Evolutionary conservation across 2,888 invertebrate species (phyloP).

Genomic region (Griposia aprilina): DNA sequence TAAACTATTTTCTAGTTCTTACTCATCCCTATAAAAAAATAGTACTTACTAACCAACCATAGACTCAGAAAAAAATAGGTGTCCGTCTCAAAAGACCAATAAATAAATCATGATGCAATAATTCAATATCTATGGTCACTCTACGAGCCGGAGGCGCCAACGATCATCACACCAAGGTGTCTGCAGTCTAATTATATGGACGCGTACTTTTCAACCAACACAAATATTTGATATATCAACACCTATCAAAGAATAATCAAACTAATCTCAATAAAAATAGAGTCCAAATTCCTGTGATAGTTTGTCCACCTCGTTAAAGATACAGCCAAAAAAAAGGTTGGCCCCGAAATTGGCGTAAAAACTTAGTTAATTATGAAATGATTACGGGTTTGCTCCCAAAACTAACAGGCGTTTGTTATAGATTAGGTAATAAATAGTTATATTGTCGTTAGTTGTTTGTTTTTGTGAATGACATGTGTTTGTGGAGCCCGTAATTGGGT

Average conservation of each 20-base stretch:
- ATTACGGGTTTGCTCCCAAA: conserved; percentile 87
- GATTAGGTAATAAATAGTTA: conserved; percentile 89
- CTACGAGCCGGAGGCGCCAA: conserved; percentile 85
- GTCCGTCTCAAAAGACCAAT: background rate
- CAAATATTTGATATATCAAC: conserved; percentile 82
- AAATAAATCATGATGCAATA: conserved; percentile 59
- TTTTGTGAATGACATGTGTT: conserved; percentile 83
- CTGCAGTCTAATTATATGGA: conserved; percentile 88
- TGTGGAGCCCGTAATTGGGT: conserved; percentile 63
- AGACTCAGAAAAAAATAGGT: conserved; percentile 12
- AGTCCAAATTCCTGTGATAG: conserved; percentile 63
- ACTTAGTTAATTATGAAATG: conserved; percentile 88
- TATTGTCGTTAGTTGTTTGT: conserved; percentile 87
- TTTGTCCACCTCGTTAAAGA: conserved; percentile 70
- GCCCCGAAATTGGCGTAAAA: conserved; percentile 88
- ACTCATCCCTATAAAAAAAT: background rate
- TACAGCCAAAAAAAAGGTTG: conserved; percentile 71
- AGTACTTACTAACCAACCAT: background rate
- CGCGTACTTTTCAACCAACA: conserved; percentile 82
- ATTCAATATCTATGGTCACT: conserved; percentile 68
- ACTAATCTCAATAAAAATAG: conserved; percentile 66
- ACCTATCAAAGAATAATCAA: conserved; percentile 68
- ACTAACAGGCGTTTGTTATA: conserved; percentile 88
- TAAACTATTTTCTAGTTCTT: background rate
- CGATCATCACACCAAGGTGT: conserved; percentile 87